Evolutionary conservation across 2,113 vertebrate species (phyloP).

Genomic region (Delphinapterus leucas): DNA sequence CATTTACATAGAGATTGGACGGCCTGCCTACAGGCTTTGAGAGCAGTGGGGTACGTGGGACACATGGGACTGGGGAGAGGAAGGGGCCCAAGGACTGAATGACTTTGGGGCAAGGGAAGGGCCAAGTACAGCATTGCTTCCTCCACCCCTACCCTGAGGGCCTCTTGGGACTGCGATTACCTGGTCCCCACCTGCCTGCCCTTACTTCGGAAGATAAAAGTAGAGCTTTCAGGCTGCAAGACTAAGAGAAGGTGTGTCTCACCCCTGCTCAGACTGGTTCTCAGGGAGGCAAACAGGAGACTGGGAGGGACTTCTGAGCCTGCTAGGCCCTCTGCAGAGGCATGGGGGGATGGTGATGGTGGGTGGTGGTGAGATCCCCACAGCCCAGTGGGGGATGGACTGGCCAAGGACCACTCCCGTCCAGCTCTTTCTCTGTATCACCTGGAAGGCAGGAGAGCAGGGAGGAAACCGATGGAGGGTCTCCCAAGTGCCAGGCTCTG

Average conservation of each 20-base stretch:
- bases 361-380: not conserved
- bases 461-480: not conserved
- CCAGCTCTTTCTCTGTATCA: not conserved
- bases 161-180: not conserved
- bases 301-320: not conserved
- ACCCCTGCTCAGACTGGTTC: not conserved
- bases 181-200: not conserved
- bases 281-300: not conserved
- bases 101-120: not conserved
- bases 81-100: not conserved
- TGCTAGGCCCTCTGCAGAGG: not conserved
- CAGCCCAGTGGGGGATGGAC: not conserved
- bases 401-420: not conserved
- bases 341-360: not conserved
- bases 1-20: not conserved
- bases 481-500: not conserved
- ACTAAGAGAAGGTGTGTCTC: not conserved
- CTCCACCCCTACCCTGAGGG: not conserved
- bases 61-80: not conserved
- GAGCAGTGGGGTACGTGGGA: not conserved
- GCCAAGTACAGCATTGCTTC: not conserved
- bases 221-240: not conserved
- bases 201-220: constrained; percentile 32
- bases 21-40: not conserved
- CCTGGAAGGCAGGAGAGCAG: not conserved